phyloP scores from a whole-genome alignment of 2,888 invertebrate genomes.

The Clivina fossor region DNA sequence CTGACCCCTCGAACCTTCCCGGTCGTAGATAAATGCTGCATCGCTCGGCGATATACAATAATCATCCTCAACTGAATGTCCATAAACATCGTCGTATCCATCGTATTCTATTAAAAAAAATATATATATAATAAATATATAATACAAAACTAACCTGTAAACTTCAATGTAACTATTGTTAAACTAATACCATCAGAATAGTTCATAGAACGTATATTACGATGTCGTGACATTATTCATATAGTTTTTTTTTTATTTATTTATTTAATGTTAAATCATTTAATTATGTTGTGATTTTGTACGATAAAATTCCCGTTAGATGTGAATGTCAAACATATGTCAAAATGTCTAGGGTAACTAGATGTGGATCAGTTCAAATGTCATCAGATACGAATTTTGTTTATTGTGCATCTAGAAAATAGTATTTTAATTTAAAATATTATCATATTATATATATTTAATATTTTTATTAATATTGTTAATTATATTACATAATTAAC shows the following conservation, averaged over 20 bases:
- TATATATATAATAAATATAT: conserved; percentile 1
- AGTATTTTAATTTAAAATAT: no score
- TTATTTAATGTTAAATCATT: neutral
- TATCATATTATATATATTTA: no score
- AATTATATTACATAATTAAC: no score
- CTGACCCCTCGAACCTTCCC: conserved; percentile 64
- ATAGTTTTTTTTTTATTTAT: neutral
- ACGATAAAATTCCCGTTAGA: no score
- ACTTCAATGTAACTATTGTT: conserved; percentile 9
- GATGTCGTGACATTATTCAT: conserved; percentile 81
- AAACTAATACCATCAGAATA: conserved; percentile 70
- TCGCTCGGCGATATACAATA: conserved; percentile 88
- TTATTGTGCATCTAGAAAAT: no score
- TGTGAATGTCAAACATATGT: neutral
- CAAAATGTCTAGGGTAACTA: no score
- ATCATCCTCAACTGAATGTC: conserved; percentile 93
- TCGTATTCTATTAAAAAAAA: conserved; percentile 70
- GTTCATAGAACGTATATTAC: conserved; percentile 81
- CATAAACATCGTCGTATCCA: conserved; percentile 87
- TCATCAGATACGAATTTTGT: no score
- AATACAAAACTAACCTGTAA: conserved; percentile 2
- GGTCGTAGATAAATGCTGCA: conserved; percentile 80
- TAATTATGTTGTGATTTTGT: neutral
- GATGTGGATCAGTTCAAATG: no score
- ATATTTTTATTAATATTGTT: no score